Base-by-base conservation (phyloP, 2,113 vertebrate genomes). In the Echinops telfairi region DNA sequence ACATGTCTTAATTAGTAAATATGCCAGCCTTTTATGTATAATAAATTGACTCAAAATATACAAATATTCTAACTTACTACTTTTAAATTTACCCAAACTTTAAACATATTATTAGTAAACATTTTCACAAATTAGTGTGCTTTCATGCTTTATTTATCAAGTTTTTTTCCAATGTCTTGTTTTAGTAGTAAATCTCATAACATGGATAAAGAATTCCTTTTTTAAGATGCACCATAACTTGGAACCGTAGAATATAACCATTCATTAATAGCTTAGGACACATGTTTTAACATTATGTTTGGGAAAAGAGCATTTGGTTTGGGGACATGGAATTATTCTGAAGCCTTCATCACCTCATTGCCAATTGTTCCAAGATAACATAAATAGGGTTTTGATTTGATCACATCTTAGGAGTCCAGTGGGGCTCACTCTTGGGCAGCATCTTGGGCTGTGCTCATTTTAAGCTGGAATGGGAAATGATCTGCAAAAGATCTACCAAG, bases 1-100 rank as follows among this genome's bases (percentile, higher is more conserved):
- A 14, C 47, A 53, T 53, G 47, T 14, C 47, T 12, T 53, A 53
- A 53, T 53, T 62, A 62, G 60, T 62, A 62, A 19, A 73, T n/a
- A 78, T 83, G 20, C 23, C 33, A 33, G 10, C 71, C 40, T 92
- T 90, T 53, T 23, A 82, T 62, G 60, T 62, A 62, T 62, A 23
- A 62, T 20, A 83, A 83, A 12, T 88, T 96, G 3, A 36, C 53
- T 83, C 29, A 90, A 31, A 75, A 71, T n/a, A 22, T 71, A 71
- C 9, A 90, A 80, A 77, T 90, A 70, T 53, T 91, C 60, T 73
- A 8, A 64, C 9, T 87, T 60, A 80, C 79, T 92, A 87, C 80
- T 94, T 53, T 85, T 4, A 73, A 90, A 76, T 70, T 92, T 86
- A 1, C 6, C n/a, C 47, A 86, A 80, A 66, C 1, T 16, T 71